Percentiles rank a stretch among this genome's conserved stretches.
phyloP scores from a whole-genome alignment of 2,113 vertebrate species.

The Meleagris gallopavo region DNA sequence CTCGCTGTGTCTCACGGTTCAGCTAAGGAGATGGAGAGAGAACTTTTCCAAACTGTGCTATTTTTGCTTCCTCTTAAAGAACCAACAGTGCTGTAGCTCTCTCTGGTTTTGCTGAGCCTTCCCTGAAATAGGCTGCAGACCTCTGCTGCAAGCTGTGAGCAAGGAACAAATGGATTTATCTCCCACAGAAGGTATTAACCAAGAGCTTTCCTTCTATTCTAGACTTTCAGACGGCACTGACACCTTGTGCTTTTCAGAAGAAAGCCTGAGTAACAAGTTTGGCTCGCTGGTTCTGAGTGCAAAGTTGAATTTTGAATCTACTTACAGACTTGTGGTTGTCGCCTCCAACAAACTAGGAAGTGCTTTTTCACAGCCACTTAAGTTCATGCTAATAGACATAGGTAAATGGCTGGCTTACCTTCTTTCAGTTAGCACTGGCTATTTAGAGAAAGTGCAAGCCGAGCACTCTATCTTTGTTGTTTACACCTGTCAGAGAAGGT shows the following conservation, averaged over 20 bases:
- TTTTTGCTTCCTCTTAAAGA: background rate
- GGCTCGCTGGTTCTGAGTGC: constrained; percentile 16
- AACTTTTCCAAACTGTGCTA: background rate
- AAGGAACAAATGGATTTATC: background rate
- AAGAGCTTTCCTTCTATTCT: background rate
- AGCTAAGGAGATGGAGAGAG: background rate
- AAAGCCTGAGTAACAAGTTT: background rate
- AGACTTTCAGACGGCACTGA: constrained; percentile 68
- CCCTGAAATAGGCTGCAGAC: background rate
- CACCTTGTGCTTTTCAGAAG: background rate
- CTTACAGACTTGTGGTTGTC: constrained; percentile 66
- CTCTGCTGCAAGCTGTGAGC: background rate
- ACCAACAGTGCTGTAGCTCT: background rate
- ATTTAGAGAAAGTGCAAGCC: background rate
- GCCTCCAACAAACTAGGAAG: constrained; percentile 72
- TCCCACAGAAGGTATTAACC: fast-evolving
- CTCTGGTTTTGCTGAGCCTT: background rate
- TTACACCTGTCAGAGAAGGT: background rate
- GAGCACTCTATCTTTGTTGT: background rate
- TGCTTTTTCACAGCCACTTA: constrained; percentile 45
- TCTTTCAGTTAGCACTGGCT: too few relatives aligned
- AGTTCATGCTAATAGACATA: constrained; percentile 50
- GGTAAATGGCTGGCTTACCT: background rate
- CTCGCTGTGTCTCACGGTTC: fast-evolving
- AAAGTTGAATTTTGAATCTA: constrained; percentile 40